These are phyloP conservation scores for Monomorium pharaonis DNA, from an alignment of 1,140 invertebrate species.

Conservation along the genomic window DNA sequence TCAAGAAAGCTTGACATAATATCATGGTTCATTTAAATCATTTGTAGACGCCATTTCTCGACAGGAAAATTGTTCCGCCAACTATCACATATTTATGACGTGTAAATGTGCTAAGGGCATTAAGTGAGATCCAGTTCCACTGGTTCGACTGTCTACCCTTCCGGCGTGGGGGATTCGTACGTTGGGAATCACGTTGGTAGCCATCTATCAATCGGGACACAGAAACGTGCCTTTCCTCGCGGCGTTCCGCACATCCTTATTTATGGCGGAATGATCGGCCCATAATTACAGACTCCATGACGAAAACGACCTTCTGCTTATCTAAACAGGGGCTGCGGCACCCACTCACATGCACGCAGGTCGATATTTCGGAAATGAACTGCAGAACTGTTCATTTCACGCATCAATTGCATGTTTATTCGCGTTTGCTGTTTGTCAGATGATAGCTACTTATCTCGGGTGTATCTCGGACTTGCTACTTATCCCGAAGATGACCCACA, in stretches of 20 bases:
- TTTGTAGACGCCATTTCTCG: conserved; percentile 16
- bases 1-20: background rate
- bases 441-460: conserved; percentile 35
- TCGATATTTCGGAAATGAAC: conserved; percentile 50
- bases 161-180: conserved; percentile 70
- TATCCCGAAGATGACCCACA: conserved; percentile 24
- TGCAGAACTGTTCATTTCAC: conserved; percentile 44
- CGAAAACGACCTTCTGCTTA: conserved; percentile 69
- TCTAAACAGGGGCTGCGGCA: conserved; percentile 43
- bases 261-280: conserved; percentile 82
- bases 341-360: background rate
- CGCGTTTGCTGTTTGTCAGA: conserved; percentile 13
- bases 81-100: conserved; percentile 52
- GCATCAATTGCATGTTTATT: conserved; percentile 52
- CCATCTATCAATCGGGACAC: conserved; percentile 51
- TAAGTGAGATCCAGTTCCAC: conserved; percentile 71
- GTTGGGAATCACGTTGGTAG: conserved; percentile 68
- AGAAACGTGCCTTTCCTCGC: conserved; percentile 51
- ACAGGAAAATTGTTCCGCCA: conserved; percentile 34
- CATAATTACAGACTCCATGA: conserved; percentile 80
- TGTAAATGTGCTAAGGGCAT: conserved; percentile 30
- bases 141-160: conserved; percentile 70
- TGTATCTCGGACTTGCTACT: conserved; percentile 1
- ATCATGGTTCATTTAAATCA: conserved; percentile 29
- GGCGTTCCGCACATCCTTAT: conserved; percentile 71